A percentile compares a stretch with the other conserved stretches of the same genome.
Conservation (phyloP, 2,797 vertebrate species). For the Gadopsis bispinosus region DNA sequence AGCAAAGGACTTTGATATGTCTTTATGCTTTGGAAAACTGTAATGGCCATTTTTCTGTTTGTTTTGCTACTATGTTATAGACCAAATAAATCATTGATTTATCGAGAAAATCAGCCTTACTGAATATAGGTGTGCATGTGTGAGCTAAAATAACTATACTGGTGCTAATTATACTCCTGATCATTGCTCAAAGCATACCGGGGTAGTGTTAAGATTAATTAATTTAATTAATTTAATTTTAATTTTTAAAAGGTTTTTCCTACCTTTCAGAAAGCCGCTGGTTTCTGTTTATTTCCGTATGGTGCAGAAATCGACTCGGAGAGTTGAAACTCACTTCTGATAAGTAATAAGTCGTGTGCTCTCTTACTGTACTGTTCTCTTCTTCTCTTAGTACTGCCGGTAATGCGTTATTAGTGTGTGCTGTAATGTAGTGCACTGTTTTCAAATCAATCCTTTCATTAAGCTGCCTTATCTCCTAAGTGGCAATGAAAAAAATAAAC, state of each 20-base stretch:
- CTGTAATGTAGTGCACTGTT: conserved; percentile 49
- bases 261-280: background rate
- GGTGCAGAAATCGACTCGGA: background rate
- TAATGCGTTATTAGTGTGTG: conserved; percentile 42
- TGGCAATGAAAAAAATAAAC: conserved; percentile 43
- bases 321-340: conserved; percentile 7
- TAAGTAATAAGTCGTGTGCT: conserved; percentile 25
- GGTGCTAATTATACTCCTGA: background rate
- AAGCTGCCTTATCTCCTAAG: conserved; percentile 65
- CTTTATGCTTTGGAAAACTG: background rate
- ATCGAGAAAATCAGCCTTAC: background rate
- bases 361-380: background rate
- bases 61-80: background rate
- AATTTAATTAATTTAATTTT: no score
- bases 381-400: conserved; percentile 45
- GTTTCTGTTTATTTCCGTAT: background rate
- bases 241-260: background rate
- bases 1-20: background rate
- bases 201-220: no score
- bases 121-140: background rate
- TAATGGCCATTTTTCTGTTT: background rate
- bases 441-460: conserved; percentile 55
- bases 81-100: background rate
- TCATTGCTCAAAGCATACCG: background rate
- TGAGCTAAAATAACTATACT: background rate